phyloP scores from a whole-genome alignment of 2,888 invertebrate genomes.

The Rhaphigaster nebulosa region DNA sequence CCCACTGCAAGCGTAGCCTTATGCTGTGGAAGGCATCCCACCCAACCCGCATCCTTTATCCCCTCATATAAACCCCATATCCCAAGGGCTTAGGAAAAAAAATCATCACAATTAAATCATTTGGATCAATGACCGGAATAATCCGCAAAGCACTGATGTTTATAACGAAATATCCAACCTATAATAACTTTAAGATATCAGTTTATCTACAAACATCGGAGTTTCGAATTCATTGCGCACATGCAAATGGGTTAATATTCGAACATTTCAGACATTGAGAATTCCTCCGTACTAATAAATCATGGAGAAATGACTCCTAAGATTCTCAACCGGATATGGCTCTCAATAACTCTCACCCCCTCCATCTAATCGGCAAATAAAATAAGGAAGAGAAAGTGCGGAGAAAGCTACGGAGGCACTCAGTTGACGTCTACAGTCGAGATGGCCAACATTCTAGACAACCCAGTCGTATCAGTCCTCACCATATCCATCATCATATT shows the following conservation, averaged over 20 bases:
- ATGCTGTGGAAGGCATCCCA: no score
- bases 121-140: no score
- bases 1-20: no score
- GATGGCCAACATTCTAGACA: slow-evolving; percentile 63
- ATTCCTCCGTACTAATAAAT: neutral
- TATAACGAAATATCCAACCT: no score
- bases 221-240: no score
- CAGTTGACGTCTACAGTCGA: neutral
- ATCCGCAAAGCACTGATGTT: no score
- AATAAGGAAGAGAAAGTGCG: slow-evolving; percentile 13
- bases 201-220: no score
- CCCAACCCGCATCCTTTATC: no score
- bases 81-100: no score
- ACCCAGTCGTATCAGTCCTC: slow-evolving; percentile 65
- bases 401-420: slow-evolving; percentile 44
- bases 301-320: neutral
- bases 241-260: no score
- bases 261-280: neutral
- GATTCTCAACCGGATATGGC: neutral
- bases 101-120: neutral
- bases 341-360: neutral
- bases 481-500: slow-evolving; percentile 66
- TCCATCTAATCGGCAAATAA: slow-evolving; percentile 23
- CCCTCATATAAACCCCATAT: no score
- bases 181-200: no score